Evolutionary conservation across 2,888 invertebrate species (phyloP).

Genomic region (Macrophya alboannulata): DNA sequence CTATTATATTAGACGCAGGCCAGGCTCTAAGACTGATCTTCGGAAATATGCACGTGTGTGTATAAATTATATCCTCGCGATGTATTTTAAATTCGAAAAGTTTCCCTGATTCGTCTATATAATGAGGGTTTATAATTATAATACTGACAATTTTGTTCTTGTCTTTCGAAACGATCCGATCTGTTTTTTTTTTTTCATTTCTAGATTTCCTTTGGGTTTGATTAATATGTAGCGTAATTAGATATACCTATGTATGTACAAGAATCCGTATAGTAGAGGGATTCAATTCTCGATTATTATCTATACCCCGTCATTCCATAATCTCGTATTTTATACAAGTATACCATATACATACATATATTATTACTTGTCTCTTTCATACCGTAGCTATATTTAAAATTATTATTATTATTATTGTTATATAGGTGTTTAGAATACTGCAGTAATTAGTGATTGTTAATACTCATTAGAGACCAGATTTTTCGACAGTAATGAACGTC

Average conservation of each 20-base stretch:
- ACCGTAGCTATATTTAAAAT: not conserved
- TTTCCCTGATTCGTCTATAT: not conserved
- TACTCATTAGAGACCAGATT: not conserved
- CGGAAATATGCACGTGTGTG: not conserved
- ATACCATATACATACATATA: not conserved
- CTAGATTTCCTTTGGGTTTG: not conserved
- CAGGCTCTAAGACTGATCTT: constrained; percentile 22
- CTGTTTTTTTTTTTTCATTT: not conserved
- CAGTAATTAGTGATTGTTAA: not conserved
- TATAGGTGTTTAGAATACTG: not conserved
- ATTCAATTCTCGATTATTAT: not conserved
- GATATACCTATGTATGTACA: not conserved
- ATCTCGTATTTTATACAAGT: not conserved
- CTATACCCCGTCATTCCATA: constrained; percentile 3
- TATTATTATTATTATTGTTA: not conserved
- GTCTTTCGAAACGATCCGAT: not conserved
- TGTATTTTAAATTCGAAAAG: not conserved
- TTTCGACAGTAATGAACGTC: constrained; percentile 20
- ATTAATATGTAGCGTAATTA: constrained; percentile 11
- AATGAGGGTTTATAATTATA: not conserved
- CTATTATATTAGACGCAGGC: not conserved
- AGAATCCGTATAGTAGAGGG: not conserved
- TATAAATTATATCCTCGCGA: not conserved
- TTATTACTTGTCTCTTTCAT: not conserved
- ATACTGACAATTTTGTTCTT: not conserved